phyloP scores from a whole-genome alignment of 1,140 invertebrate species.

The Asobara japonica region DNA sequence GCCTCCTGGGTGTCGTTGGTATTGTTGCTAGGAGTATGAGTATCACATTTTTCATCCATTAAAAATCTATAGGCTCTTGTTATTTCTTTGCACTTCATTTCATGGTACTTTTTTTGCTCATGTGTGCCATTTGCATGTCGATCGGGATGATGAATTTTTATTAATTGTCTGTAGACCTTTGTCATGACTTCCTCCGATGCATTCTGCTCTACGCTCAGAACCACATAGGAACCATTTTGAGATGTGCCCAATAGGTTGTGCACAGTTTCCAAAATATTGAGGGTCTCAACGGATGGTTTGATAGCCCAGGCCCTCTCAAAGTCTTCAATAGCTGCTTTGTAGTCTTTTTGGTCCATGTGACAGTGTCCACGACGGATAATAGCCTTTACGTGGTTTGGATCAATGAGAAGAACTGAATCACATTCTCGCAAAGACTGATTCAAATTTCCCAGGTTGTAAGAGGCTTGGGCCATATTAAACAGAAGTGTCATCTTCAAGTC shows the following conservation, averaged over 20 bases:
- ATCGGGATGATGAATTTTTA: background rate
- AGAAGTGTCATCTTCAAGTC: background rate
- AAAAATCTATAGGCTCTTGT: background rate
- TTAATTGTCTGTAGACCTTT: background rate
- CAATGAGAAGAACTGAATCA: background rate
- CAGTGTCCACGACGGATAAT: background rate
- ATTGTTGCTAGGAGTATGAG: too few species aligned
- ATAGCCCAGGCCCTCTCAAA: background rate
- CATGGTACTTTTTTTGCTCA: background rate
- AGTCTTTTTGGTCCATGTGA: background rate
- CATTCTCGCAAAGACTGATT: background rate
- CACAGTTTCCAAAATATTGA: background rate
- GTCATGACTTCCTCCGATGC: background rate
- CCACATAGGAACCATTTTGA: background rate
- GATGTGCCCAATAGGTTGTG: background rate
- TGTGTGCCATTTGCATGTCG: background rate
- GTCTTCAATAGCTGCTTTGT: slow-evolving; percentile 9
- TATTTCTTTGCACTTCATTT: slow-evolving; percentile 9
- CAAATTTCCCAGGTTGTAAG: background rate
- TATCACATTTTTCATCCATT: too few species aligned
- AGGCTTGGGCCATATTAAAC: slow-evolving; percentile 7
- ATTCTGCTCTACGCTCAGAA: background rate
- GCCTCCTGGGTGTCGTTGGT: too few species aligned
- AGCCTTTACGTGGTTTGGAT: background rate
- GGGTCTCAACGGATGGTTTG: background rate